Evolutionary conservation across 2,888 invertebrate species (phyloP), one percentile per base, ranked within the genome.

Genomic region (Drosophila testacea): DNA sequence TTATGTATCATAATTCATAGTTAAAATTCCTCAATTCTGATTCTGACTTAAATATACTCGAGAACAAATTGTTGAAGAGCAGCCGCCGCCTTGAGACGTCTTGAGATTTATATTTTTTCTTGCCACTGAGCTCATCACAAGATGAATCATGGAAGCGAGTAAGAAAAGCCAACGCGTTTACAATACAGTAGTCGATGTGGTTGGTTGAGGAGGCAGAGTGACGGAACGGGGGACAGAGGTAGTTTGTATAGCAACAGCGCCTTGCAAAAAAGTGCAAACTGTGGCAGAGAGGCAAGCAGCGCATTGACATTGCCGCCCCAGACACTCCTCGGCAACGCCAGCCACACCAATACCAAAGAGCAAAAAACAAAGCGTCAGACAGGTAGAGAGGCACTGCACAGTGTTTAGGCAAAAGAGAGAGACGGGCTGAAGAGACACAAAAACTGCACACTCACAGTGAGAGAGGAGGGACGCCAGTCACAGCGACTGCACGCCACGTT

Each of bases 241-340:
- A 57, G 51, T 41, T 74, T 69, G 70, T 76, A 69, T 80, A 83
- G 79, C 84, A 81, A 80, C 87, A 83, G 79, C 72, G 71, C 65
- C 61, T 59, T 62, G 73, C 59, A 84, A 81, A 76, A 83, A 83
- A 77, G 69, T 81, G 79, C 84, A 86, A 75, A 69, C 73, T 60
- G 73, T 61, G 54, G 54, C 63, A 44, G 54, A 9, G 22, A n/a
- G 52, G 54, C 30, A 41, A 55, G 79, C 73, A 62, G 88, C 84
- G 71, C 84, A 84, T 84, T 84, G 84, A 88, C 84, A 88, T 88
- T 84, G 84, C 88, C 86, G 86, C 74, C 69, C 68, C 79, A 80
- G 79, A 68, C 81, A 80, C 77, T 77, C 77, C 80, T 68, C 79
- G 50, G 46, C 79, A 61, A 62, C 66, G 71, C 47, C 57, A 54